Evolutionary conservation across 2,888 invertebrate species (phyloP).

Genomic region (Sympetrum striolatum): DNA sequence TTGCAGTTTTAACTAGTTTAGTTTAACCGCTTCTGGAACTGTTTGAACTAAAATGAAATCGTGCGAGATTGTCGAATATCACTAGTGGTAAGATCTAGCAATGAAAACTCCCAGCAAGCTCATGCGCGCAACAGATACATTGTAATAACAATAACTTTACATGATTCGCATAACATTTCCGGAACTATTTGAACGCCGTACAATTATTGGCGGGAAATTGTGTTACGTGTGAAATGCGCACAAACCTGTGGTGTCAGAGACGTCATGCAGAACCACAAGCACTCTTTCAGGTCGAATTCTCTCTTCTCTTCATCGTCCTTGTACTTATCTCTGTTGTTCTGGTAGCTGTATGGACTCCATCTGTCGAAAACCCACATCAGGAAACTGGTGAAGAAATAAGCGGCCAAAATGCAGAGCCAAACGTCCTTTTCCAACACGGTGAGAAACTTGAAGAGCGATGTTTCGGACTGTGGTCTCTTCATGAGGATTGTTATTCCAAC

Average conservation of each 20-base stretch:
- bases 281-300: conserved; percentile 94
- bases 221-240: background rate
- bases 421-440: conserved; percentile 95
- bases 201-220: too few relatives aligned
- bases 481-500: conserved; percentile 97
- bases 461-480: conserved; percentile 86
- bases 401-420: conserved; percentile 94
- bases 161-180: too few relatives aligned
- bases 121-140: background rate
- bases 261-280: conserved; percentile 99
- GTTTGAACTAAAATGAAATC: too few relatives aligned
- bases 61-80: background rate
- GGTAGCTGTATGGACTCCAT: conserved; percentile 97
- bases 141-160: too few relatives aligned
- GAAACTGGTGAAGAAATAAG: conserved; percentile 93
- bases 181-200: too few relatives aligned
- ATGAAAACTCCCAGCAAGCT: background rate
- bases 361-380: conserved; percentile 97
- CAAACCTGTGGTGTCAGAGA: conserved; percentile 85
- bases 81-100: background rate
- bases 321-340: conserved; percentile 91
- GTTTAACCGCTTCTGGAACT: too few relatives aligned
- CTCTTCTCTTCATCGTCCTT: conserved; percentile 92
- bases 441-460: conserved; percentile 94
- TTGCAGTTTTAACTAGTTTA: too few relatives aligned